A percentile compares a stretch with the other conserved stretches of the same genome.
phyloP scores from a whole-genome alignment of 2,888 invertebrate genomes.

The Drosophila kambysellisi region DNA sequence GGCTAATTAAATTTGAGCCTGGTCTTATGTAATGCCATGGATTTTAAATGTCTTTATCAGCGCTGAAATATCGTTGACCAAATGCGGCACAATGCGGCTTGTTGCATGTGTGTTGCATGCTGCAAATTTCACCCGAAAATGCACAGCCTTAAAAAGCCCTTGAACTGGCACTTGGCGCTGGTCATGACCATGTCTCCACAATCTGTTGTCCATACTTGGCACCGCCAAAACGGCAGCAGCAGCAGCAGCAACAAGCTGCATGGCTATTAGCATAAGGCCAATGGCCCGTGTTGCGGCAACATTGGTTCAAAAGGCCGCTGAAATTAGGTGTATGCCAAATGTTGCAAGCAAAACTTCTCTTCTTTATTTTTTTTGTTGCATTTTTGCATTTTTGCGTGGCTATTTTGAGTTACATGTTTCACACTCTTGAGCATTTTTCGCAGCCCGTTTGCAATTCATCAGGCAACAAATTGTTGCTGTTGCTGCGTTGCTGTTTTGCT shows the following conservation, averaged over 20 bases:
- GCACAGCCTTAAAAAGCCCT: slow-evolving; percentile 62
- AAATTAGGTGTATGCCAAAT: slow-evolving; percentile 50
- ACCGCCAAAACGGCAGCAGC: slow-evolving; percentile 51
- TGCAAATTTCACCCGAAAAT: slow-evolving; percentile 59
- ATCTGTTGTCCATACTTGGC: slow-evolving; percentile 57
- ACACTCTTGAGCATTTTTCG: slow-evolving; percentile 70
- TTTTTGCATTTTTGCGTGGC: slow-evolving; percentile 30
- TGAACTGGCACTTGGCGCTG: slow-evolving; percentile 64
- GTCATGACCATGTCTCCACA: slow-evolving; percentile 51
- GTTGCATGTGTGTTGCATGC: slow-evolving; percentile 28
- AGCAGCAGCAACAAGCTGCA: slow-evolving; percentile 6
- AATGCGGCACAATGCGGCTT: slow-evolving; percentile 48
- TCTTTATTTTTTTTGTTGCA: slow-evolving; percentile 6
- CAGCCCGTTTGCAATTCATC: slow-evolving; percentile 69
- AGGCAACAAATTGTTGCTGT: slow-evolving; percentile 38
- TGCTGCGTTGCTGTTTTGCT: slow-evolving; percentile 16
- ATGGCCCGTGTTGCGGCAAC: slow-evolving; percentile 24
- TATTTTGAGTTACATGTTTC: slow-evolving; percentile 68
- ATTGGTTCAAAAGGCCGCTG: slow-evolving; percentile 34
- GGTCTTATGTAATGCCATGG: slow-evolving; percentile 44
- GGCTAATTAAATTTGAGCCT: slow-evolving; percentile 46
- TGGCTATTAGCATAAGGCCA: slow-evolving; percentile 50
- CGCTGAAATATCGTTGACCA: slow-evolving; percentile 45
- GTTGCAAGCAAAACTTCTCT: slow-evolving; percentile 25
- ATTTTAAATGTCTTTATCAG: slow-evolving; percentile 57